Percentiles rank a stretch among this genome's conserved stretches.
These are phyloP conservation scores for Oligia fasciuncula DNA, from an alignment of 2,888 invertebrate genomes.

Conservation along the genomic window DNA sequence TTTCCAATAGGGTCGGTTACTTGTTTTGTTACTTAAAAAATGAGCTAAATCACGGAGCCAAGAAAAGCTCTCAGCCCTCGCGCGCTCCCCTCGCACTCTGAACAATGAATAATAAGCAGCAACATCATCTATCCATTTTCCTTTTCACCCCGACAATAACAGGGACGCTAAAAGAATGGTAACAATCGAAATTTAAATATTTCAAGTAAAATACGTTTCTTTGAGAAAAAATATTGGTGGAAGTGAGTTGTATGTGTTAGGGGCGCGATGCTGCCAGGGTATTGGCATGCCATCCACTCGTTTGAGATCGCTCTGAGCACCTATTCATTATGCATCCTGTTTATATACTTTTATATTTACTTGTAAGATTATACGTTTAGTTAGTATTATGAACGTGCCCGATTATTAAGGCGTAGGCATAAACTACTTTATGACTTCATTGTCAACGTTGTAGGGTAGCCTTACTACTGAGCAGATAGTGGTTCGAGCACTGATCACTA, in stretches of 20 bases:
- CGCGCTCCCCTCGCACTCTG: slow-evolving; percentile 66
- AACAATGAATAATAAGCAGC: slow-evolving; percentile 88
- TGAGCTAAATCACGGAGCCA: slow-evolving; percentile 85
- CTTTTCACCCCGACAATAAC: slow-evolving; percentile 84
- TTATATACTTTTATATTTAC: slow-evolving; percentile 50
- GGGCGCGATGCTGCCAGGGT: slow-evolving; percentile 22
- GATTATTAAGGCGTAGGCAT: slow-evolving; percentile 39
- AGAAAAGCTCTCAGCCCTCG: slow-evolving; percentile 78
- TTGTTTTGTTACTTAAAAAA: slow-evolving; percentile 88
- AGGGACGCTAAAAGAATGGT: slow-evolving; percentile 81
- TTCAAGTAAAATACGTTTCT: slow-evolving; percentile 79
- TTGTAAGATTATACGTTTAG: slow-evolving; percentile 50
- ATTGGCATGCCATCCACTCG: slow-evolving; percentile 44
- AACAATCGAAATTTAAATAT: slow-evolving; percentile 88
- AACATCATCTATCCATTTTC: slow-evolving; percentile 88
- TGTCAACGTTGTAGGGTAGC: slow-evolving; percentile 42
- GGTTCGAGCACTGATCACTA: not conserved
- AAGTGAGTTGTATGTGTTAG: slow-evolving; percentile 64
- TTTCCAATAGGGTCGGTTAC: slow-evolving; percentile 75
- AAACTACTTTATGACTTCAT: slow-evolving; percentile 58
- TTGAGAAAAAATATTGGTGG: slow-evolving; percentile 73
- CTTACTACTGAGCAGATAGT: slow-evolving; percentile 5
- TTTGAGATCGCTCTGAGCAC: slow-evolving; percentile 50
- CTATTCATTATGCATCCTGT: slow-evolving; percentile 38
- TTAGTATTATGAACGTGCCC: slow-evolving; percentile 23